These are phyloP conservation scores for Thinocorus orbignyianus DNA, from an alignment of 2,113 vertebrate species.

Conservation along the genomic window DNA sequence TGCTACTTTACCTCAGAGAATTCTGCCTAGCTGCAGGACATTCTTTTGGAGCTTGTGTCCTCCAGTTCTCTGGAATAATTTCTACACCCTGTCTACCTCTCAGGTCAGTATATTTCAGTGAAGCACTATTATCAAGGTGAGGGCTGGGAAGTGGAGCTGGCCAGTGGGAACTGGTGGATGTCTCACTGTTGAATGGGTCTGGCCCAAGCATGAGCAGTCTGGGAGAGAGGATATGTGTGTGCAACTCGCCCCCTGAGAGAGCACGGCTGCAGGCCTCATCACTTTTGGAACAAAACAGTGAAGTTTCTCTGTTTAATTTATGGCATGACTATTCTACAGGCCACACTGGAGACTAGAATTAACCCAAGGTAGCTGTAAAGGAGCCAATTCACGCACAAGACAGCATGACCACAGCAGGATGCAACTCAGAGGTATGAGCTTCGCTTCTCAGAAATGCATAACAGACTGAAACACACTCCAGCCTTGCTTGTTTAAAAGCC, in stretches of 20 bases:
- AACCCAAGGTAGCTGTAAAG: slow-evolving; percentile 39
- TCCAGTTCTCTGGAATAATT: neutral
- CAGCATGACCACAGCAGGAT: neutral
- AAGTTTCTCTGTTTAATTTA: slow-evolving; percentile 4
- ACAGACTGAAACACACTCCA: neutral
- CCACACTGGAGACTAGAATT: neutral
- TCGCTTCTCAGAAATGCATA: neutral
- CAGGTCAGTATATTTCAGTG: neutral
- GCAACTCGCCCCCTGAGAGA: neutral
- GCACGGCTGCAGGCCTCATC: neutral
- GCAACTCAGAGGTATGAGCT: neutral
- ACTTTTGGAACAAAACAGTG: neutral
- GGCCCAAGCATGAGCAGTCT: neutral
- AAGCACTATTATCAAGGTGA: neutral
- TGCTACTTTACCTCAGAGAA: neutral
- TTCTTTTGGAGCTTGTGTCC: neutral
- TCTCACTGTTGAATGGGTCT: neutral
- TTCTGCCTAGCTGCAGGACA: neutral
- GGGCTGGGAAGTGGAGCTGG: neutral
- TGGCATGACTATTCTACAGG: neutral
- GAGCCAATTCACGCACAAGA: neutral
- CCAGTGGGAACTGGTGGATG: neutral
- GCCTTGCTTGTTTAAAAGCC: neutral
- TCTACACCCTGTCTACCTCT: neutral
- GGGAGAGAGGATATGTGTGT: neutral